A percentile compares a stretch with the other conserved stretches of the same genome.
phyloP scores from a whole-genome alignment of 2,888 invertebrate genomes.

The Poecilobothrus nobilitatus region DNA sequence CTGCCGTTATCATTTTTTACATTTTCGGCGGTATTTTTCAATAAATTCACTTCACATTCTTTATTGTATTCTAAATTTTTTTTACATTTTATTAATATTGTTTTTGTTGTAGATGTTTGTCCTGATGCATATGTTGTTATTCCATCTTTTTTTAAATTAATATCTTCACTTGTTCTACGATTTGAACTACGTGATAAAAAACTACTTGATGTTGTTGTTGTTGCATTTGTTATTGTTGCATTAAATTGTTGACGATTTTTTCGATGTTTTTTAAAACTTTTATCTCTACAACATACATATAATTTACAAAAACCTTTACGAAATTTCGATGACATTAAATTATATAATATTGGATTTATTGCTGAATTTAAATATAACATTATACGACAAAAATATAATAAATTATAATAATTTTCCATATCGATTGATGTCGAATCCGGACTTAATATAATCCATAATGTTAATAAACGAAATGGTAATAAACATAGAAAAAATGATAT shows the following conservation, averaged over 20 bases:
- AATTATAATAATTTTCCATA: constrained; percentile 68
- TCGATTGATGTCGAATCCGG: constrained; percentile 65
- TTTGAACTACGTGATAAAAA: constrained; percentile 54
- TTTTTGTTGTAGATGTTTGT: neutral
- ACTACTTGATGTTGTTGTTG: constrained; percentile 46
- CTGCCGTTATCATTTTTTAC: neutral
- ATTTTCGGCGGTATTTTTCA: neutral
- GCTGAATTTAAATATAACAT: constrained; percentile 86
- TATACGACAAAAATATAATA: constrained; percentile 74
- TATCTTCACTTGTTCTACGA: constrained; percentile 47
- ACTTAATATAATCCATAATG: constrained; percentile 71
- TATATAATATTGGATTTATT: constrained; percentile 85
- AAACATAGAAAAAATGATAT: constrained; percentile 81
- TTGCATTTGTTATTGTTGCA: constrained; percentile 52
- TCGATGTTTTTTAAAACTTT: constrained; percentile 38
- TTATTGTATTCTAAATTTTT: neutral
- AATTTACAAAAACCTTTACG: constrained; percentile 67
- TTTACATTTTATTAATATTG: neutral
- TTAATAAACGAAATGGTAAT: constrained; percentile 76
- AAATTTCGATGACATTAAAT: constrained; percentile 86
- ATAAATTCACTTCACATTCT: neutral
- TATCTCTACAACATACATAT: constrained; percentile 51
- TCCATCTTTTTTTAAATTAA: neutral
- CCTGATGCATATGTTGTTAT: neutral
- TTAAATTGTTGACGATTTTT: constrained; percentile 43